Evolutionary conservation across 1,140 invertebrate genomes (phyloP), one percentile per base, ranked within the genome.

Genomic region (Meloidogyne hapla): DNA sequence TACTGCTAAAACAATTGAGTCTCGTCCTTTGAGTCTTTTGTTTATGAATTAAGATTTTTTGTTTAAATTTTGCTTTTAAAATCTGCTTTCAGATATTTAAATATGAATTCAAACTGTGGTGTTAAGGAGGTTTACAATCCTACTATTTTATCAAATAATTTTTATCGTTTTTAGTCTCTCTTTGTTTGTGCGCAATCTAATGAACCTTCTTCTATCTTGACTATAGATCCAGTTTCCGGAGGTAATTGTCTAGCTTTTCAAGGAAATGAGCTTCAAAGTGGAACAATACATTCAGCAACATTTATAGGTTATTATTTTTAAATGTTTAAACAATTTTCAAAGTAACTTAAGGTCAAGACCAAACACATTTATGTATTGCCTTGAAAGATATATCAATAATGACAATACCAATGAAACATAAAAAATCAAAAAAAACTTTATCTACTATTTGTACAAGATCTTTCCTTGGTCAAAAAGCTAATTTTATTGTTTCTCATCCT

Each of bases 401-500:
- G 1, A 38, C 18, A 61, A 28, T 73, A 15, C 71, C 71, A 23
- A n/a, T 73, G 5, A 73, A 73, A 28, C 4, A n/a, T 56, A 73
- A 73, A 73, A n/a, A 33, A 48, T 26, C 21, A 9, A 73, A 15
- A 6, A 38, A 21, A 9, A 23, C 3, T 18, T 40, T 18, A 2
- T 21, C 40, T 21, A 0, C 48, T 40, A 25, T 9, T 10, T n/a
- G 38, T 10, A 45, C 40, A 5, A 62, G n/a, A 62, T 73, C 71
- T 15, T 23, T 40, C 8, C 9, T 73, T 38, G 48, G 18, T 15
- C 21, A 28, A 25, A 56, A 63, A 25, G 56, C 28, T 23, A 42
- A 38, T 33, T 63, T 61, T 61, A 63, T 73, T 21, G 56, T 63
- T 63, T 25, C 71, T n/a, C 71, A 73, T 64, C 71, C 71, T 13